Evolutionary conservation across 2,113 vertebrate species (phyloP), one percentile per base, ranked within the genome.

Genomic region (Labeo catla): DNA sequence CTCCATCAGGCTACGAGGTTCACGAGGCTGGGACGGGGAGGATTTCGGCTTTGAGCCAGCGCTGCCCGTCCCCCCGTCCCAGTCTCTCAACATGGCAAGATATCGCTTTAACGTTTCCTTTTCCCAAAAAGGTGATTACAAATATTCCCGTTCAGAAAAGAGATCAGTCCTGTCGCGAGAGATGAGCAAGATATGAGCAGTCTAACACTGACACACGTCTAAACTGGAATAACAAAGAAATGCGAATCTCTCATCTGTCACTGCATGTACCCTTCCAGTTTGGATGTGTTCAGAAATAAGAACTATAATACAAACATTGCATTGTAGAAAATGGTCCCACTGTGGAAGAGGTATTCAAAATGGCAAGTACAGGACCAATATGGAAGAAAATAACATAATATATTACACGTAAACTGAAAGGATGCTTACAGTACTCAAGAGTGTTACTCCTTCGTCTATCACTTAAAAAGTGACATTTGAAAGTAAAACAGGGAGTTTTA

Each of bases 241-340:
- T 34, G 79, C 4, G 19, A 59, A 49, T 77, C 76, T 79, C 77
- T 79, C 21, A 23, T 61, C 12, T 7, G 54, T 63, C 77, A 80
- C 34, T 49, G 79, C 79, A 81, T 66, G n/a, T 63, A 80, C 10
- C 36, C 77, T 63, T 63, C 57, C 77, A 80, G 54, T 28, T 81
- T 50, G 52, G 52, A 61, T 73, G 65, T 36, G n/a, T 47, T 72
- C 21, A 28, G 19, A 76, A 54, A 83, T 12, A 83, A 83, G n/a
- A 47, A 76, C 5, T 63, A n/a, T 34, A 39, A 54, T 19, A 47
- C 57, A 68, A 86, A 84, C 70, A 85, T 65, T 66, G 63, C 63
- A 70, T 82, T 76, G 10, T 52, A 68, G 59, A 81, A 87, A 72
- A 86, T 87, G 90, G 88, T 91, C 88, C 86, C 81, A 80, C 63